Conservation (phyloP, 2,888 invertebrate species). For the Therioaphis trifolii region DNA sequence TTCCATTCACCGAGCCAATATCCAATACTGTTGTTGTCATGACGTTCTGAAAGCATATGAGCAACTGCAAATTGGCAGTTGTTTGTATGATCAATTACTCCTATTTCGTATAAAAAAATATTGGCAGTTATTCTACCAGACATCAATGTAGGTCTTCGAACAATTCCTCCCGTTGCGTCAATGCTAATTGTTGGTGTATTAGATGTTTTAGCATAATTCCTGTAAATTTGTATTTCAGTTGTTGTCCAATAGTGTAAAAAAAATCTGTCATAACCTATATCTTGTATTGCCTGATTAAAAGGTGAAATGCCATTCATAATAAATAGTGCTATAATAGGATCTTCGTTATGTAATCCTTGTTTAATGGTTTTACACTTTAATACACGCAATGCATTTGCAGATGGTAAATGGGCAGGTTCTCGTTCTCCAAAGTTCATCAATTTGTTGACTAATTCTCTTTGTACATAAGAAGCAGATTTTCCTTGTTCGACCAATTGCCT, state of each 20-base stretch:
- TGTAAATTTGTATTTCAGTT: slow-evolving; percentile 18
- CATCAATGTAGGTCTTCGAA: background rate
- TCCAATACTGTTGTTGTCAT: slow-evolving; percentile 18
- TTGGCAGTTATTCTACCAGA: background rate
- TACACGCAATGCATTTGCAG: background rate
- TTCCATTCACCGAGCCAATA: slow-evolving; percentile 24
- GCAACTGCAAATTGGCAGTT: background rate
- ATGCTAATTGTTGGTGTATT: background rate
- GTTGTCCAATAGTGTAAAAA: slow-evolving; percentile 36
- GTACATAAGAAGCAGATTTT: background rate
- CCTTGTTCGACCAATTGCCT: background rate
- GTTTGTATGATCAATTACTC: background rate
- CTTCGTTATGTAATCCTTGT: background rate
- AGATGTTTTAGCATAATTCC: background rate
- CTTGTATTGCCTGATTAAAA: background rate
- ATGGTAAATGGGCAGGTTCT: background rate
- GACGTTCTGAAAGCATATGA: slow-evolving; percentile 28
- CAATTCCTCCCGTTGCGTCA: slow-evolving; percentile 9
- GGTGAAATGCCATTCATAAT: slow-evolving; percentile 21
- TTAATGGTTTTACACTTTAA: slow-evolving; percentile 9
- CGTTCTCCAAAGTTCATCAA: background rate
- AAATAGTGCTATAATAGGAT: slow-evolving; percentile 37
- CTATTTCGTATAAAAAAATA: slow-evolving; percentile 37
- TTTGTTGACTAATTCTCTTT: background rate
- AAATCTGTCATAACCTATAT: slow-evolving; percentile 30